Percentiles rank a stretch among this genome's conserved stretches.
Conservation (phyloP, 2,888 invertebrate species). For the Fissipunctia ypsillon region DNA sequence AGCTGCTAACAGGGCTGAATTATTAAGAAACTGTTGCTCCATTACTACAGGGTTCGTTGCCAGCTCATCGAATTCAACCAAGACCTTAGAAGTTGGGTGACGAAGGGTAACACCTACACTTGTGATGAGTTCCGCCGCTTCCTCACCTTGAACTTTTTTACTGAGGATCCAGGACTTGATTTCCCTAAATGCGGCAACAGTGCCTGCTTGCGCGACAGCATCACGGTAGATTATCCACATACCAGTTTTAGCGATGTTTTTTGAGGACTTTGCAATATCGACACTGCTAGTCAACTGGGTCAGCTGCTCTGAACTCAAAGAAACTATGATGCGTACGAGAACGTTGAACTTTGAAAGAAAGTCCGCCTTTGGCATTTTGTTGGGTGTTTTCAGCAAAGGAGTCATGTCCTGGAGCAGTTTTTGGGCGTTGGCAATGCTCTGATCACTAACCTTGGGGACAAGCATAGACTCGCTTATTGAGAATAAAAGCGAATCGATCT, state of each 20-base stretch:
- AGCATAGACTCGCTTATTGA: conserved; percentile 75
- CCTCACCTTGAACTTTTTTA: conserved; percentile 88
- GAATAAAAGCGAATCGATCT: conserved; percentile 90
- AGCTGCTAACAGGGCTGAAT: conserved; percentile 90
- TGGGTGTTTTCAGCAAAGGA: conserved; percentile 90
- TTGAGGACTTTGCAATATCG: conserved; percentile 81
- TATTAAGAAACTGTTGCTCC: conserved; percentile 88
- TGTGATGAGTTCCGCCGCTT: conserved; percentile 91
- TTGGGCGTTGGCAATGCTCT: conserved; percentile 83
- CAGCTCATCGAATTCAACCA: conserved; percentile 91
- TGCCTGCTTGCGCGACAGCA: conserved; percentile 92
- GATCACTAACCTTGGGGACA: conserved; percentile 69
- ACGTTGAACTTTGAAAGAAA: conserved; percentile 92
- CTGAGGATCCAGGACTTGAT: conserved; percentile 91
- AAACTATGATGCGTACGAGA: conserved; percentile 89
- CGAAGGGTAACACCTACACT: conserved; percentile 88
- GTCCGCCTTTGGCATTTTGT: conserved; percentile 88
- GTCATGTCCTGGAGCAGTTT: conserved; percentile 90
- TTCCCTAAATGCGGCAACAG: conserved; percentile 91
- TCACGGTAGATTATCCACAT: conserved; percentile 92
- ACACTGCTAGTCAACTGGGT: conserved; percentile 87
- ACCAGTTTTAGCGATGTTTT: conserved; percentile 81
- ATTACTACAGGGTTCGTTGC: conserved; percentile 88
- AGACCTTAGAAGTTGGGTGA: conserved; percentile 91
- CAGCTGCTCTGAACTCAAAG: conserved; percentile 91